Evolutionary conservation across 64 coral and sea anemone genomes (phyloP).

Genomic region (Dendronephthya gigantea): DNA sequence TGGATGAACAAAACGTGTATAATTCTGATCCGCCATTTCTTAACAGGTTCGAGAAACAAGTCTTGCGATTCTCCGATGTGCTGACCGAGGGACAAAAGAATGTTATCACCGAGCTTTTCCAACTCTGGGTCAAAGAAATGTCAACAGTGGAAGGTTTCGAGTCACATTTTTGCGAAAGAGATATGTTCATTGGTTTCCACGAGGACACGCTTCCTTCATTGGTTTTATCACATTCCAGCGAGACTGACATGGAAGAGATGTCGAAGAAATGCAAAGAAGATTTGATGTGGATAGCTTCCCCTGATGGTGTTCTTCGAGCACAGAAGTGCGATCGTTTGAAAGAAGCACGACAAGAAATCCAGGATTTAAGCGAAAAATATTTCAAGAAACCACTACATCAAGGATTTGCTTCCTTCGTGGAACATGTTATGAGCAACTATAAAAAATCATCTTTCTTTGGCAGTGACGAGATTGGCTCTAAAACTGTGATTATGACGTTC

Average conservation of each 20-base stretch:
- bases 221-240: constrained; percentile 35
- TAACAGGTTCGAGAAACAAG: constrained; percentile 91
- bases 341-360: constrained; percentile 21
- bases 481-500: constrained; percentile 61
- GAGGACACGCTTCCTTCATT: constrained; percentile 68
- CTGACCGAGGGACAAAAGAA: constrained; percentile 30
- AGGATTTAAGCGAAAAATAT: constrained; percentile 34
- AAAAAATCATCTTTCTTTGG: neutral
- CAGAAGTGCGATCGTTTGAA: constrained; percentile 22
- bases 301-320: constrained; percentile 53
- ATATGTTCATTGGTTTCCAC: constrained; percentile 76
- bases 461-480: constrained; percentile 21
- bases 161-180: constrained; percentile 44
- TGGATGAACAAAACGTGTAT: constrained; percentile 71
- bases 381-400: constrained; percentile 56
- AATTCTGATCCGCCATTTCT: constrained; percentile 90
- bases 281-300: constrained; percentile 55
- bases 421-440: neutral
- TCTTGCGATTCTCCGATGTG: constrained; percentile 80
- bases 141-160: constrained; percentile 31
- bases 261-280: constrained; percentile 47
- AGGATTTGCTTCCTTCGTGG: constrained; percentile 40
- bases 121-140: constrained; percentile 43
- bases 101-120: constrained; percentile 19
- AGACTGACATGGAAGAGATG: constrained; percentile 15